Base-by-base conservation (phyloP, 2,113 vertebrate genomes). In the Scortum barcoo region DNA sequence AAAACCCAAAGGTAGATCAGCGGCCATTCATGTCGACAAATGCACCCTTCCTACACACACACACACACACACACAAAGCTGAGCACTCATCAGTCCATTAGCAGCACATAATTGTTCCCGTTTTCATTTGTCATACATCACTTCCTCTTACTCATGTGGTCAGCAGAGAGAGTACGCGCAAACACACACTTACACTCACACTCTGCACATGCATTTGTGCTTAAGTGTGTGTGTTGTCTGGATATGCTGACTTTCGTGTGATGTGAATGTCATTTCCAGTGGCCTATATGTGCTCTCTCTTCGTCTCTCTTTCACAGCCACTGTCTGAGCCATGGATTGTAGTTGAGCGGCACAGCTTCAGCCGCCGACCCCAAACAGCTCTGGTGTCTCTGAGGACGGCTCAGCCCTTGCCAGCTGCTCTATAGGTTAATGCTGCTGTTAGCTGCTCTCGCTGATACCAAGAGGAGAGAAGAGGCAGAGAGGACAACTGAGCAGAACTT, bases 101-200 rank as follows among this genome's bases (percentile, higher is more conserved):
- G 78, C 17, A 42, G 50, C 28, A 78, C 71, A 62, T 66, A 84
- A 83, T 70, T 84, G 73, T 68, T 82, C 78, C 11, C 3, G 73
- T 83, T 78, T 83, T 87, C 53, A 69, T 28, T 78, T 80, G 69
- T 88, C 79, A 89, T 83, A 81, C 71, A 81, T 88, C 76, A 60
- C 54, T 76, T 57, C 38, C 30, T 83, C 77, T 48, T 68, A 80
- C 72, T 77, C 9, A n/a, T 83, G 72, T 17, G 0, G 19, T 84
- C 40, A 71, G 22, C 1, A 50, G 40, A 73, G 1, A 51, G 53
- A 56, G 11, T n/a, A n/a, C n/a, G n/a, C n/a, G n/a, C 56, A 19
- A 51, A 67, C 17, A 58, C 11, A 66, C 19, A 72, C 48, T 54
- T 22, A n/a, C 16, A 42, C 38, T 22, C 10, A 57, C 56, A 77